Conservation (phyloP, 2,113 vertebrate species). For the Balaenoptera acutorostrata region DNA sequence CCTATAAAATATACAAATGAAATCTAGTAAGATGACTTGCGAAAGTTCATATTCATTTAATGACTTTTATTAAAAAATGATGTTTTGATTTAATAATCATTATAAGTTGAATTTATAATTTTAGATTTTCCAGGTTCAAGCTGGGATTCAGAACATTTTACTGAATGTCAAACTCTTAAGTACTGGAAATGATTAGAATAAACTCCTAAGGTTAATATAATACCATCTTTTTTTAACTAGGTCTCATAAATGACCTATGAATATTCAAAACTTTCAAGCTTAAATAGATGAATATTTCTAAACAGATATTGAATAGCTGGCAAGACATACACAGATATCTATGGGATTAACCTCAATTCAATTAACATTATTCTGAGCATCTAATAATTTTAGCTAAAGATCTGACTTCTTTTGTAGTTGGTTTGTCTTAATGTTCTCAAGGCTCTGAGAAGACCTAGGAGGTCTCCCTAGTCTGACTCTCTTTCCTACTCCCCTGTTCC, state of each 20-base stretch:
- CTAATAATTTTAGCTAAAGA: background rate
- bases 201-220: constrained; percentile 41
- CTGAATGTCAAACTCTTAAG: background rate
- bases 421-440: background rate
- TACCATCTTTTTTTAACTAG: constrained; percentile 26
- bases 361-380: background rate
- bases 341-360: background rate
- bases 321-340: background rate
- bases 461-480: background rate
- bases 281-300: constrained; percentile 43
- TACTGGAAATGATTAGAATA: constrained; percentile 51
- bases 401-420: background rate
- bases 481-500: background rate
- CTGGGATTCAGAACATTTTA: constrained; percentile 44
- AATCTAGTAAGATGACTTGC: constrained; percentile 46
- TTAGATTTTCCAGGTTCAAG: constrained; percentile 42
- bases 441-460: background rate
- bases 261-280: constrained; percentile 40
- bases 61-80: constrained; percentile 58
- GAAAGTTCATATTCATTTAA: constrained; percentile 57
- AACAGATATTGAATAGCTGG: background rate
- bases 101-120: constrained; percentile 61
- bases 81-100: constrained; percentile 55
- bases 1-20: constrained; percentile 56
- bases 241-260: constrained; percentile 32